phyloP scores from a whole-genome alignment of 2,113 vertebrate genomes.

The Cebus imitator region DNA sequence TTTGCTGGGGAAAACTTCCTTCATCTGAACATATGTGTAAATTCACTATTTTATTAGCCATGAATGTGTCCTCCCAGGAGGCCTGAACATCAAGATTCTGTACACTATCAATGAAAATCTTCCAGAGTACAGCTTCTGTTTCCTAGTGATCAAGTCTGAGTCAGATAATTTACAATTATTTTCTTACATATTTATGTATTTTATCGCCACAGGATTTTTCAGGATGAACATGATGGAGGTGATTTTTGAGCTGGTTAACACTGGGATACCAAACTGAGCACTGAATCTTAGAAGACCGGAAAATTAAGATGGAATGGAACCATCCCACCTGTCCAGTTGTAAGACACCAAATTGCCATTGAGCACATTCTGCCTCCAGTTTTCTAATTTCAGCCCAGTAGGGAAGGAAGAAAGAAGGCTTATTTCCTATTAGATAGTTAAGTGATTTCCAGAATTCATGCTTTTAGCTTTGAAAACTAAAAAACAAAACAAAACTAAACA shows the following conservation, averaged over 20 bases:
- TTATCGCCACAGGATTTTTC: neutral
- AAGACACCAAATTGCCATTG: constrained; percentile 28
- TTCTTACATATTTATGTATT: constrained; percentile 28
- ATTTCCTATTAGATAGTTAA: neutral
- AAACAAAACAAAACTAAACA: neutral
- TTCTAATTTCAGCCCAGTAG: constrained; percentile 55
- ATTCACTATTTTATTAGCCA: neutral
- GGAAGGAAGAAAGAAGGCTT: constrained; percentile 30
- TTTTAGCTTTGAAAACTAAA: neutral
- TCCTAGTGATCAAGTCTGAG: neutral
- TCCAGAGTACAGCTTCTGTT: neutral
- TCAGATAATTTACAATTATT: neutral
- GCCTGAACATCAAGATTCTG: neutral
- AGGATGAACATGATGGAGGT: neutral
- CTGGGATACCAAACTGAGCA: neutral
- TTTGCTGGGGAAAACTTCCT: neutral
- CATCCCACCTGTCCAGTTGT: neutral
- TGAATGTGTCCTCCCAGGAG: neutral
- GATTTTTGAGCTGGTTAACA: constrained; percentile 19
- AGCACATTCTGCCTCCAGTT: constrained; percentile 18
- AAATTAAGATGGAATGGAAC: constrained; percentile 52
- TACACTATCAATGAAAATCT: neutral
- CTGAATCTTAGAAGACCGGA: neutral
- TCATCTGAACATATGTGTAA: neutral
- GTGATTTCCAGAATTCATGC: constrained; percentile 2